Evolutionary conservation across 2,888 invertebrate species (phyloP).

Genomic region (Epistrophe eligans): DNA sequence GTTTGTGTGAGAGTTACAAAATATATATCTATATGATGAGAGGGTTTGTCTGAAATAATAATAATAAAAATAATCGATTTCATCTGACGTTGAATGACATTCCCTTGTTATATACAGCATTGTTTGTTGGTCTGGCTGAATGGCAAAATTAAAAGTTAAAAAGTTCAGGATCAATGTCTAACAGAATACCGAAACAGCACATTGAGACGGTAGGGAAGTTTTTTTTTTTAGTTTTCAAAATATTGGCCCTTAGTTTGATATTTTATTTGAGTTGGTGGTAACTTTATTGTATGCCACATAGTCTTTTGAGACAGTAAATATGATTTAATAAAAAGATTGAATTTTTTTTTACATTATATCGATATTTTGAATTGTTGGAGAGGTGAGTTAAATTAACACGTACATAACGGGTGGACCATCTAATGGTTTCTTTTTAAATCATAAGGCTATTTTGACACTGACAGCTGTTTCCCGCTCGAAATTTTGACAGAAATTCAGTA

Average conservation of each 20-base stretch:
- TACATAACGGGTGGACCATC: too few species aligned
- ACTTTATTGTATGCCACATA: not conserved
- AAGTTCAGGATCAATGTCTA: slow-evolving; percentile 7
- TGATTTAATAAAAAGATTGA: not conserved
- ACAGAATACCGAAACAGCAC: not conserved
- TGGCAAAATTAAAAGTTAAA: slow-evolving; percentile 13
- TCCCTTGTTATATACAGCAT: not conserved
- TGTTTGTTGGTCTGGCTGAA: not conserved
- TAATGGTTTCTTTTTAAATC: too few species aligned
- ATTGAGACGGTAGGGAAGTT: not conserved
- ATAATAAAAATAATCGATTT: slow-evolving; percentile 24
- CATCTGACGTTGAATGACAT: slow-evolving; percentile 19
- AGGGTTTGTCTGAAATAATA: not conserved
- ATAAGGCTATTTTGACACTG: too few species aligned
- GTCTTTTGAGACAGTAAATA: not conserved
- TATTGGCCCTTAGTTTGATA: not conserved
- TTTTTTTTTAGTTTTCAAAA: not conserved
- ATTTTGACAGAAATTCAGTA: too few species aligned
- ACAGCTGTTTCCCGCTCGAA: too few species aligned
- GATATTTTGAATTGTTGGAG: not conserved
- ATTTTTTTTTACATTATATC: not conserved
- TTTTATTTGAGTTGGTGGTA: slow-evolving; percentile 2
- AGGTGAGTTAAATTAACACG: too few species aligned
- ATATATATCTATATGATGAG: not conserved
- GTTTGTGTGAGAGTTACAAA: not conserved